Evolutionary conservation across 2,888 invertebrate genomes (phyloP), one percentile per base, ranked within the genome.

Genomic region (Acleris literana): DNA sequence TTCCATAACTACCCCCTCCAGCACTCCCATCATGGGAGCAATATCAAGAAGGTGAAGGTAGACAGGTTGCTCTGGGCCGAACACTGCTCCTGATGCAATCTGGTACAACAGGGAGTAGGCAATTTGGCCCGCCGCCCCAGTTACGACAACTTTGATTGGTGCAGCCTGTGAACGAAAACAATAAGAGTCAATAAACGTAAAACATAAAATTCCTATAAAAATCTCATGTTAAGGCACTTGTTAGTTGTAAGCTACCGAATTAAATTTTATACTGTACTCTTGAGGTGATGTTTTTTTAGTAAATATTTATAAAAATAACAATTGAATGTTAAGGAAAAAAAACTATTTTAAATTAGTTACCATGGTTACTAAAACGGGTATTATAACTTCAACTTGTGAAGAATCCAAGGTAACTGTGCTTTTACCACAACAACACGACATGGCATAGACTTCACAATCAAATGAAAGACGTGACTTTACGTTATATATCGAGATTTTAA

Each of bases 51-150:
- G 94, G 82, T 97, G 96, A 55, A 99, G 94, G 81, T 95, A 95
- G 25, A 99, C 93, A 0, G 97, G 96, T 89, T 98, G 98, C 55
- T 97, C 93, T 58, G 94, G 93, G 39, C 99, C 99, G 86, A 99
- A 99, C 0, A 99, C 98, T 85, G 97, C 97, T 68, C 99, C 99
- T 78, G 98, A 98, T 16, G 98, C 98, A 74, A 99, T 94, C 92
- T 98, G 97, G 84, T 98, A 98, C 16, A 99, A 93, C 53, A 99
- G 93, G 2, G 99, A 99, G 88, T 99, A 99, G 68, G 98, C 99
- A 76, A 99, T 99, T 93, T 99, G 99, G 18, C 99, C 99, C 69
- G 99, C 99, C 76, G 99, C 99, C 69, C 99, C 99, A 63, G 99
- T 99, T 39, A 99, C 97, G 68, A 98, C 96, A 72, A 99, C 98